Conservation (phyloP, 2,113 vertebrate genomes). For the Madoqua kirkii region DNA sequence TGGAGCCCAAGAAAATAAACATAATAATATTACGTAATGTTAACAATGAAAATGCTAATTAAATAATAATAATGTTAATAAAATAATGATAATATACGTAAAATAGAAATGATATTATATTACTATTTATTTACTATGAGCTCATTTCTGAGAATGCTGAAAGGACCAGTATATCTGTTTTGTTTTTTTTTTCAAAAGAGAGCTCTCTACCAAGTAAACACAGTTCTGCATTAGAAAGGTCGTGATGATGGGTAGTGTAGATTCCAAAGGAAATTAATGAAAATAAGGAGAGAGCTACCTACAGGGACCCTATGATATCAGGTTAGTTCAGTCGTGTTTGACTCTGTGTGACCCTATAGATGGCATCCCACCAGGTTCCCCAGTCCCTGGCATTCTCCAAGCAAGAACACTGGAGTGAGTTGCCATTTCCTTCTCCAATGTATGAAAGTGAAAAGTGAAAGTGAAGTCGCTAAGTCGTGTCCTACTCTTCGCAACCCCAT, state of each 20-base stretch:
- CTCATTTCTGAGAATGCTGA: not conserved
- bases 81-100: not conserved
- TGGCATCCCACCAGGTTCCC: rapidly evolving
- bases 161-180: not conserved
- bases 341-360: not conserved
- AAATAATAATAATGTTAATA: not conserved
- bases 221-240: not conserved
- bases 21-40: not conserved
- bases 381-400: not conserved
- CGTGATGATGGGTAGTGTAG: not conserved
- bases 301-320: not conserved
- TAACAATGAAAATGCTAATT: not conserved
- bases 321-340: not conserved
- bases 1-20: not conserved
- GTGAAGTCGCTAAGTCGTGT: not conserved
- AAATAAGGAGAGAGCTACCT: not conserved
- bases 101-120: not conserved
- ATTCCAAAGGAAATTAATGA: not conserved
- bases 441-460: too few species aligned
- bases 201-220: not conserved
- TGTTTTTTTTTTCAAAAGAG: not conserved
- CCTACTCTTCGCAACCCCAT: rapidly evolving
- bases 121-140: not conserved
- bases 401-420: not conserved
- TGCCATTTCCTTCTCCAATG: not conserved